These are phyloP conservation scores for Thinocorus orbignyianus DNA, from an alignment of 2,113 vertebrate species.

Conservation along the genomic window DNA sequence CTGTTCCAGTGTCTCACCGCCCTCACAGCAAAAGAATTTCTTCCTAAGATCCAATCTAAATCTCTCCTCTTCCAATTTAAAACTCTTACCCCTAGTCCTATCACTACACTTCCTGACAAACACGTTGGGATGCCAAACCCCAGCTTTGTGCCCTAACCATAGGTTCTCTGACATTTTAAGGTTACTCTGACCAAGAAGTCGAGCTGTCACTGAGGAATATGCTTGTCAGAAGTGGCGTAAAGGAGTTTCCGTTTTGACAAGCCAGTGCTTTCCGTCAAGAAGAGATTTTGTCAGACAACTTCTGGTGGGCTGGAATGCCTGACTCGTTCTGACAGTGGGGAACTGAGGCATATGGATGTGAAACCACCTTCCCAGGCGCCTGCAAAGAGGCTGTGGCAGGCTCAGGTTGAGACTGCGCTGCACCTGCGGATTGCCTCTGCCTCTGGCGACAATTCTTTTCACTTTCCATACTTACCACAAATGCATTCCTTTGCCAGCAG, in stretches of 20 bases:
- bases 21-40: too few relatives aligned
- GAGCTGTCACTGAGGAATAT: not conserved
- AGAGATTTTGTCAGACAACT: not conserved
- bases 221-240: not conserved
- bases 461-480: not conserved
- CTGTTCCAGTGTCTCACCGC: too few relatives aligned
- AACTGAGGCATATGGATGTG: not conserved
- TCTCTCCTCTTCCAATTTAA: too few relatives aligned
- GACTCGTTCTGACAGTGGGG: not conserved
- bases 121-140: not conserved
- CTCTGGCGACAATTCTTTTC: not conserved
- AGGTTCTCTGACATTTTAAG: not conserved
- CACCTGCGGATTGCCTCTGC: not conserved
- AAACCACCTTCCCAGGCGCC: accelerated
- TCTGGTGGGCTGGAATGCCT: not conserved
- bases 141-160: not conserved
- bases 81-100: too few relatives aligned
- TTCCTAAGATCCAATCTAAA: too few relatives aligned
- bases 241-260: not conserved
- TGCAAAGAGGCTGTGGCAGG: not conserved
- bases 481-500: not conserved
- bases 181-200: not conserved
- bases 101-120: too few relatives aligned
- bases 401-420: not conserved
- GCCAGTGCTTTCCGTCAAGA: not conserved